phyloP scores from a whole-genome alignment of 2,113 vertebrate species.

The Mus spicilegus region DNA sequence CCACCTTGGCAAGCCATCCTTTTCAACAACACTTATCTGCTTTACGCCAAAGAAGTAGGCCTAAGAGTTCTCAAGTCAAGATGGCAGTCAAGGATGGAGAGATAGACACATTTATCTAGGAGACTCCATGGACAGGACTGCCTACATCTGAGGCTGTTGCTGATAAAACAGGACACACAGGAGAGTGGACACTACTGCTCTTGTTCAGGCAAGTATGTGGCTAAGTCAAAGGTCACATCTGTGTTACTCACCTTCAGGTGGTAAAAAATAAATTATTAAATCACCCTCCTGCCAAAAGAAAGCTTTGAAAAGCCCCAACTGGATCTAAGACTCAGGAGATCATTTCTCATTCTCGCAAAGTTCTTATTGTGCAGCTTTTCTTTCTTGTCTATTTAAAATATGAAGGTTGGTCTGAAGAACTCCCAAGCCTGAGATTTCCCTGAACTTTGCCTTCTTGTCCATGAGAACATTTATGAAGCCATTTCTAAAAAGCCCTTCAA shows the following conservation, averaged over 20 bases:
- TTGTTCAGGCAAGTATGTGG: background rate
- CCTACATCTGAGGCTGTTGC: background rate
- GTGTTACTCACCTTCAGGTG: background rate
- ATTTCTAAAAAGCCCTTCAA: constrained; percentile 33
- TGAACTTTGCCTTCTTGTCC: background rate
- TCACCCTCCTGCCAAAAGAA: background rate
- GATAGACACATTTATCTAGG: background rate
- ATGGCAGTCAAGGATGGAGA: background rate
- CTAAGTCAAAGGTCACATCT: background rate
- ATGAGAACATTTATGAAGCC: background rate
- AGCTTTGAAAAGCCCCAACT: background rate
- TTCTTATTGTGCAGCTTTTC: background rate
- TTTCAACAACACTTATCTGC: background rate
- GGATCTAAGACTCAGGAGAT: background rate
- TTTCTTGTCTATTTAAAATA: background rate
- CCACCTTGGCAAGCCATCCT: background rate
- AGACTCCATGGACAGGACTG: background rate
- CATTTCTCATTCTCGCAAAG: background rate
- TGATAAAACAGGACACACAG: background rate
- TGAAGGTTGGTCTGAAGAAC: background rate
- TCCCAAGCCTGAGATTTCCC: background rate
- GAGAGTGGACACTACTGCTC: background rate
- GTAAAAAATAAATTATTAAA: background rate
- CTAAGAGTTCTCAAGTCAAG: background rate
- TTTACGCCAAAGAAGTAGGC: background rate